Percentiles rank a stretch among this genome's conserved stretches.
Evolutionary conservation across 2,888 invertebrate species (phyloP).

Genomic region (Apocheima hispidaria): DNA sequence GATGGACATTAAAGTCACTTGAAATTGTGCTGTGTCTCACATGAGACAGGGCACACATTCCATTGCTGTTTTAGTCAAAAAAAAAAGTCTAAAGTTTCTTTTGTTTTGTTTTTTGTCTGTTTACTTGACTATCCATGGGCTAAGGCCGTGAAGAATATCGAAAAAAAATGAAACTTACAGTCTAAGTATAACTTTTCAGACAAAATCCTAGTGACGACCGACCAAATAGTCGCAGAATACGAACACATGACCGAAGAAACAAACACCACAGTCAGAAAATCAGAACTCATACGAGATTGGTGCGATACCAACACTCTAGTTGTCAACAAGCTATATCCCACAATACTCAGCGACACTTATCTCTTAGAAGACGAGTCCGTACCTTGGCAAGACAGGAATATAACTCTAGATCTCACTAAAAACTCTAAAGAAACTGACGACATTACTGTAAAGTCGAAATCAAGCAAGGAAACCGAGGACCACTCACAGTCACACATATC

Average conservation of each 20-base stretch:
- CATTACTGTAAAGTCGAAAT: conserved; percentile 17
- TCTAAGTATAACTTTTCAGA: conserved; percentile 77
- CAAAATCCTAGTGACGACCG: conserved; percentile 87
- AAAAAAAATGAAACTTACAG: background rate
- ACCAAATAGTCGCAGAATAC: conserved; percentile 87
- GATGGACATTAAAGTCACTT: too few species aligned
- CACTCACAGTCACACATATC: conserved; percentile 14
- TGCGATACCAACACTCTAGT: conserved; percentile 73
- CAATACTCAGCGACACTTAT: conserved; percentile 73
- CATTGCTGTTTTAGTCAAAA: too few species aligned
- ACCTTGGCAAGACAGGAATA: conserved; percentile 63
- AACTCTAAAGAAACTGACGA: conserved; percentile 40
- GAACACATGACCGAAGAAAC: conserved; percentile 67
- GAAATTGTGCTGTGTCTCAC: too few species aligned
- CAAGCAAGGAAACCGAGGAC: conserved; percentile 42
- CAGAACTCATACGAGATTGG: conserved; percentile 78
- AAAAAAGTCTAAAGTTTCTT: too few species aligned
- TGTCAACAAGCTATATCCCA: conserved; percentile 79
- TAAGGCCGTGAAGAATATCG: too few species aligned
- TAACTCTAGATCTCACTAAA: conserved; percentile 63
- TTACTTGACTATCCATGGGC: too few species aligned
- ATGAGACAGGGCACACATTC: too few species aligned
- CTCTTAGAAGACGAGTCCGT: conserved; percentile 67
- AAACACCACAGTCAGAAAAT: conserved; percentile 62
- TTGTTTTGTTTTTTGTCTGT: too few species aligned